A percentile compares a stretch with the other conserved stretches of the same genome.
Evolutionary conservation across 2,797 vertebrate species (phyloP).

Genomic region (Xenentodon cancila): DNA sequence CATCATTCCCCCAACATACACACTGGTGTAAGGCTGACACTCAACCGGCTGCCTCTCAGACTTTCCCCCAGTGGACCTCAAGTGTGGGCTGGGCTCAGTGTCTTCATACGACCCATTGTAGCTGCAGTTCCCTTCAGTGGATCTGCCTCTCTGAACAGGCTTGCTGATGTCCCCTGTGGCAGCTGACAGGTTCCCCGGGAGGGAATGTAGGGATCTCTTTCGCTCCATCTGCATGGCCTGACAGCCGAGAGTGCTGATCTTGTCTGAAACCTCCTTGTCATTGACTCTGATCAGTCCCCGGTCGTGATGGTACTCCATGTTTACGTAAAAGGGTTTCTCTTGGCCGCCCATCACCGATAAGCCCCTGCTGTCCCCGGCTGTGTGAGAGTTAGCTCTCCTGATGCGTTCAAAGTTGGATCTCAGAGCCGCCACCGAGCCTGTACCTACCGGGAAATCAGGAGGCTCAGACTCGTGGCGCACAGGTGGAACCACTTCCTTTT

Average conservation of each 20-base stretch:
- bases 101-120: constrained; percentile 88
- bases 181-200: constrained; percentile 78
- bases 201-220: constrained; percentile 85
- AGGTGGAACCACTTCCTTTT: constrained; percentile 73
- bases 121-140: constrained; percentile 84
- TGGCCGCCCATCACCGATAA: constrained; percentile 53
- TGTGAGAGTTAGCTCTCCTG: constrained; percentile 86
- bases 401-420: constrained; percentile 93
- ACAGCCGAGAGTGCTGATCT: constrained; percentile 90
- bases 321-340: constrained; percentile 88
- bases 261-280: constrained; percentile 90
- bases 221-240: constrained; percentile 97
- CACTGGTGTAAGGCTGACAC: constrained; percentile 90
- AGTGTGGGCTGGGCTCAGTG: constrained; percentile 82
- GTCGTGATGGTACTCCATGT: constrained; percentile 95
- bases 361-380: constrained; percentile 77
- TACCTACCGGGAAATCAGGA: constrained; percentile 75
- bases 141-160: constrained; percentile 80
- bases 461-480: constrained; percentile 75
- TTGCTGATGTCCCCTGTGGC: constrained; percentile 76
- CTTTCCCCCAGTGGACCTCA: constrained; percentile 76
- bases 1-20: constrained; percentile 88
- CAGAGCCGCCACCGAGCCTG: constrained; percentile 90
- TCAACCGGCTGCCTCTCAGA: constrained; percentile 82
- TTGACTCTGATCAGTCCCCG: constrained; percentile 92